phyloP scores from a whole-genome alignment of 2,113 vertebrate genomes.

The Syngnathus floridae region DNA sequence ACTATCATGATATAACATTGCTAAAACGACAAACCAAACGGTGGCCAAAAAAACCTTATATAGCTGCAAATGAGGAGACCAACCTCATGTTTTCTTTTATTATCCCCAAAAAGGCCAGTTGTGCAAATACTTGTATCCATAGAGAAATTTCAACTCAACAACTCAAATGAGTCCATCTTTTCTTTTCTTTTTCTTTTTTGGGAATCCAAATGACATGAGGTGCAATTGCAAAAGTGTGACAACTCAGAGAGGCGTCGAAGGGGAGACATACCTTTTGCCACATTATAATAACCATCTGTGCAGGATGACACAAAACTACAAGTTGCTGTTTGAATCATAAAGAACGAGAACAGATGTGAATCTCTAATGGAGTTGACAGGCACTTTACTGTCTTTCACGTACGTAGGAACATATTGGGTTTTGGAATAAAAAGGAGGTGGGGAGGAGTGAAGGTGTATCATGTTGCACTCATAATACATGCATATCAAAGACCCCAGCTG shows the following conservation, averaged over 20 bases:
- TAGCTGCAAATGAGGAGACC: not conserved
- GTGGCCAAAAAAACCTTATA: not conserved
- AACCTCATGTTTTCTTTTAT: not conserved
- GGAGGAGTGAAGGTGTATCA: conserved; percentile 88
- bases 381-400: conserved; percentile 67
- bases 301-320: conserved; percentile 59
- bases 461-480: conserved; percentile 91
- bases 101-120: not conserved
- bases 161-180: not conserved
- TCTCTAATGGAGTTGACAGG: conserved; percentile 71
- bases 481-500: conserved; percentile 95
- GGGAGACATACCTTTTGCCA: conserved; percentile 29
- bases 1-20: not conserved
- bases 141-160: not conserved
- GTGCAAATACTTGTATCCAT: not conserved
- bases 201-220: conserved; percentile 24
- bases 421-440: conserved; percentile 76
- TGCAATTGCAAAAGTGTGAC: conserved; percentile 26
- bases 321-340: conserved; percentile 60
- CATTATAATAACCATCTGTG: conserved; percentile 65
- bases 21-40: not conserved
- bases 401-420: conserved; percentile 74
- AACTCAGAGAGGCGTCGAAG: conserved; percentile 32
- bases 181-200: conserved; percentile 11
- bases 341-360: conserved; percentile 70